Conservation (phyloP, 2,797 vertebrate species). For the Enteromius paludinosus region DNA sequence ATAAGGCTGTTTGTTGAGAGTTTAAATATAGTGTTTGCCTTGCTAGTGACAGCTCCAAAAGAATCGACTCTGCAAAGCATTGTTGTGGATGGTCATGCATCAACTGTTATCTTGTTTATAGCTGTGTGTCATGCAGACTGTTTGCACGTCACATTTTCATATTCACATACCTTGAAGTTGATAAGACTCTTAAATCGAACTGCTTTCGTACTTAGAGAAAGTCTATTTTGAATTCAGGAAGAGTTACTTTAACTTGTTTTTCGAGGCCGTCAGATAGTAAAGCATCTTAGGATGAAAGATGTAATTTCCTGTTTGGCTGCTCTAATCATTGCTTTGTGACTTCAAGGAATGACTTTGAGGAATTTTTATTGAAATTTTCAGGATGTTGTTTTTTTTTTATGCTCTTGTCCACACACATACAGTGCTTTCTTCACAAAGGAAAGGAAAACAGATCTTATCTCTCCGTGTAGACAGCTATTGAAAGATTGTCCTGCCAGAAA, state of each 20-base stretch:
- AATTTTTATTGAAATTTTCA: conserved; percentile 33
- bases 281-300: conserved; percentile 29
- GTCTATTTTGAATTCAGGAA: conserved; percentile 15
- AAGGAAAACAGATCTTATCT: conserved; percentile 39
- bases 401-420: not conserved
- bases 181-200: not conserved
- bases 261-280: not conserved
- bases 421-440: conserved; percentile 9
- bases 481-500: conserved; percentile 36
- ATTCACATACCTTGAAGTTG: conserved; percentile 16
- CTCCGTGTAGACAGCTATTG: conserved; percentile 26
- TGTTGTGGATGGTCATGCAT: conserved; percentile 30
- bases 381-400: conserved; percentile 12
- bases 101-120: conserved; percentile 23
- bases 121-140: not conserved
- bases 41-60: conserved; percentile 31
- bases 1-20: not conserved
- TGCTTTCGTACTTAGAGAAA: not conserved
- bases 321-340: conserved; percentile 38
- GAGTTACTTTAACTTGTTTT: conserved; percentile 30
- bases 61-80: conserved; percentile 26
- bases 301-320: conserved; percentile 44
- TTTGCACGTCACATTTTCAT: conserved; percentile 30
- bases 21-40: conserved; percentile 42
- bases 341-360: conserved; percentile 34